phyloP scores from a whole-genome alignment of 2,797 vertebrate genomes.

The Podarcis lilfordi region DNA sequence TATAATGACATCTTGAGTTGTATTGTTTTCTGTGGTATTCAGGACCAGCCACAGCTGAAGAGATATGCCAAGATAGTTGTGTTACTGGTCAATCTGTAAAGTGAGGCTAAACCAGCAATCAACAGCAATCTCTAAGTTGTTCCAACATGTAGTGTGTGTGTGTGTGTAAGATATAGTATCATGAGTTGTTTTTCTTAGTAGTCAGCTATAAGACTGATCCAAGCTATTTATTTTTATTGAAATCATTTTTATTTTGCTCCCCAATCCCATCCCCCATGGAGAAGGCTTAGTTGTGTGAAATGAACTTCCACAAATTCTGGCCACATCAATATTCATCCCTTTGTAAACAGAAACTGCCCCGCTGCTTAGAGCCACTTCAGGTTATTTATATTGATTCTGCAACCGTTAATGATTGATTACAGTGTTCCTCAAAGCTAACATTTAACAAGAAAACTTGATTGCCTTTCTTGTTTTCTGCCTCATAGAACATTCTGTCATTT shows the following conservation, averaged over 20 bases:
- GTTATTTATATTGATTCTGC: constrained; percentile 61
- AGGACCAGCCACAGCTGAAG: background rate
- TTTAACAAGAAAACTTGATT: constrained; percentile 59
- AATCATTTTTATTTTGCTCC: background rate
- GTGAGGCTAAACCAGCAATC: background rate
- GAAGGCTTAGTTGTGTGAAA: background rate
- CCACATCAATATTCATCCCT: constrained; percentile 32
- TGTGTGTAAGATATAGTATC: background rate
- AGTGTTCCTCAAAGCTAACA: constrained; percentile 60
- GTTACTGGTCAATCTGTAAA: background rate
- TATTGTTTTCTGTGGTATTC: background rate
- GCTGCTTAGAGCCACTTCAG: constrained; percentile 33
- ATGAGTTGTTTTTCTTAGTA: background rate
- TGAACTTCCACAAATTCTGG: background rate
- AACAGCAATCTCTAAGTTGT: background rate
- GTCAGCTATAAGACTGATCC: background rate
- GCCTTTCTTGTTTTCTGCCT: constrained; percentile 31
- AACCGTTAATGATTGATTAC: constrained; percentile 50
- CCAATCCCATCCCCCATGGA: background rate
- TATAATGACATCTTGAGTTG: no score
- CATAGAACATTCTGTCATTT: constrained; percentile 30
- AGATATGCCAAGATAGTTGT: background rate
- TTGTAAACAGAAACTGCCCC: background rate
- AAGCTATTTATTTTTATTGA: constrained; percentile 7
- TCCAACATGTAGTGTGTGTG: background rate